These are phyloP conservation scores for Mohoua ochrocephala DNA, from an alignment of 2,113 vertebrate genomes.

Conservation along the genomic window DNA sequence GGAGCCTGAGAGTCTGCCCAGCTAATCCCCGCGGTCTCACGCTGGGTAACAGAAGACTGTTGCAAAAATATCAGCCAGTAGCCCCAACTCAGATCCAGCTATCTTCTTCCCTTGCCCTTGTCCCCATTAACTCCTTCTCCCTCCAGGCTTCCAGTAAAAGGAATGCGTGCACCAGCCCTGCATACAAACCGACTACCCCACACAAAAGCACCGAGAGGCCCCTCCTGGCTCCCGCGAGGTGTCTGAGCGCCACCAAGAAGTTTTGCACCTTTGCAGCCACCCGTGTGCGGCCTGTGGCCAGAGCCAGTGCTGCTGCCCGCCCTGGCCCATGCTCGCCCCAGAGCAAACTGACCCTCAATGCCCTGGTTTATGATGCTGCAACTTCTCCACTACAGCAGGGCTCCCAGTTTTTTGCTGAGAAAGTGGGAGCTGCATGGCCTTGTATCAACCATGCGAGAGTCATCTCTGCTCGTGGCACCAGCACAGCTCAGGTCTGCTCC, in stretches of 20 bases:
- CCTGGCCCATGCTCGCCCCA: too few species aligned
- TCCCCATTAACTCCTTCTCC: background rate
- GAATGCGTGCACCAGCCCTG: background rate
- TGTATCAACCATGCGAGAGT: rapidly evolving
- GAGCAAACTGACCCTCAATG: background rate
- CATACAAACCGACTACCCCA: background rate
- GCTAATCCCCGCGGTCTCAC: background rate
- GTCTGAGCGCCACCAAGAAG: background rate
- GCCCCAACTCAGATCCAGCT: background rate
- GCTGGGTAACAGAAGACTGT: conserved; percentile 25
- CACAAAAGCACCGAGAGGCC: background rate
- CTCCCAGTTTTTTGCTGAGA: background rate
- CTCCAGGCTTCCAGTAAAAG: background rate
- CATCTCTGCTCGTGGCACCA: rapidly evolving
- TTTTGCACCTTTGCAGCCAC: background rate
- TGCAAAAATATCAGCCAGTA: conserved; percentile 39
- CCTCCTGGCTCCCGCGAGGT: background rate
- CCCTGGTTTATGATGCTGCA: background rate
- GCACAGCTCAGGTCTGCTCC: background rate
- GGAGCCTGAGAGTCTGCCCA: conserved; percentile 31
- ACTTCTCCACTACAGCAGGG: background rate
- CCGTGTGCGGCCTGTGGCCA: background rate
- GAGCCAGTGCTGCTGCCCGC: rapidly evolving
- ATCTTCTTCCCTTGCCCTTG: background rate
- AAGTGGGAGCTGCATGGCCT: background rate